These are phyloP conservation scores for Hyposoter didymator DNA, from an alignment of 2,888 invertebrate genomes.

Conservation along the genomic window DNA sequence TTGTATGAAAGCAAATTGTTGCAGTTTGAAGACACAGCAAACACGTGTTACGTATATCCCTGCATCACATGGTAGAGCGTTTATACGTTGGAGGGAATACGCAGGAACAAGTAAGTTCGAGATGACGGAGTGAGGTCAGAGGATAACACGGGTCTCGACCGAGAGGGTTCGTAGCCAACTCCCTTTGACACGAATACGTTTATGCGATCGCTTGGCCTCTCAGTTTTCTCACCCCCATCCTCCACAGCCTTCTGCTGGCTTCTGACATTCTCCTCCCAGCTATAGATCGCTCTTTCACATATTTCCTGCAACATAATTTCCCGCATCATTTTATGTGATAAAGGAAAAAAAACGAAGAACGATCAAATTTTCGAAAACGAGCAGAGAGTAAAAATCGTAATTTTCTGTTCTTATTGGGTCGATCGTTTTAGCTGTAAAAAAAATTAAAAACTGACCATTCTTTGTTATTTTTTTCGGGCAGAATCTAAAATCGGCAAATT, in stretches of 20 bases:
- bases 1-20: background rate
- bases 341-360: background rate
- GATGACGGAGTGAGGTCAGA: slow-evolving; percentile 82
- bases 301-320: slow-evolving; percentile 22
- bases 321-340: background rate
- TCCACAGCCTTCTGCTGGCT: slow-evolving; percentile 29
- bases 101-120: slow-evolving; percentile 80
- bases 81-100: slow-evolving; percentile 33
- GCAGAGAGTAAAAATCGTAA: background rate
- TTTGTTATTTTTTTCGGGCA: background rate
- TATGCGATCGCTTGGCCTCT: slow-evolving; percentile 79
- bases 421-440: background rate
- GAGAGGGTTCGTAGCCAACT: slow-evolving; percentile 70
- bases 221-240: slow-evolving; percentile 73
- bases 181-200: slow-evolving; percentile 83
- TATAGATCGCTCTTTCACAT: background rate
- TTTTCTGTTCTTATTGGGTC: background rate
- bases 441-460: background rate
- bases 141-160: slow-evolving; percentile 82
- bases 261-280: slow-evolving; percentile 15
- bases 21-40: background rate
- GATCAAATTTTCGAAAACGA: background rate
- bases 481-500: background rate
- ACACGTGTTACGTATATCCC: background rate
- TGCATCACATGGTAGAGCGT: background rate